These are phyloP conservation scores for Scopus umbretta DNA, from an alignment of 2,113 vertebrate species.

Conservation along the genomic window DNA sequence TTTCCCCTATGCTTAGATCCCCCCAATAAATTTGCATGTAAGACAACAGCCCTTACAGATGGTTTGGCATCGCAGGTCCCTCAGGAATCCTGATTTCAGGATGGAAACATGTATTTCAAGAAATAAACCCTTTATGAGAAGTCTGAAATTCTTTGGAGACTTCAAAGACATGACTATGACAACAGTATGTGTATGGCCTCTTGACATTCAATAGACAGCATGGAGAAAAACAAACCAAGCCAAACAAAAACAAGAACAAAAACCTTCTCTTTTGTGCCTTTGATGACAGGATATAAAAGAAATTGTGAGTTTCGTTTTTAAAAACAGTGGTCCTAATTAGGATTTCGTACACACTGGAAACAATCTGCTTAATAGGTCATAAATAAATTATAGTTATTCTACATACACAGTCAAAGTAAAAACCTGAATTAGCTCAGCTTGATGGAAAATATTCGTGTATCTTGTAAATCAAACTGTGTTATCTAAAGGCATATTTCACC, in stretches of 20 bases:
- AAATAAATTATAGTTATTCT: slow-evolving; percentile 6
- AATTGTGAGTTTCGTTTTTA: not conserved
- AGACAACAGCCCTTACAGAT: not conserved
- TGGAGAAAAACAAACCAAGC: not conserved
- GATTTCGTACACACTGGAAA: not conserved
- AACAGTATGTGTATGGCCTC: not conserved
- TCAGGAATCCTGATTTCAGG: not conserved
- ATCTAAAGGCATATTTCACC: slow-evolving; percentile 6
- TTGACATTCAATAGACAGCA: not conserved
- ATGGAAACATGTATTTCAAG: not conserved
- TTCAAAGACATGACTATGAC: not conserved
- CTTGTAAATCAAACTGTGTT: slow-evolving; percentile 14
- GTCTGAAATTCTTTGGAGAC: not conserved
- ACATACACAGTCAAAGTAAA: not conserved
- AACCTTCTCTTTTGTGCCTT: not conserved
- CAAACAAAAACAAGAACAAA: not conserved
- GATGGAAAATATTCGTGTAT: not conserved
- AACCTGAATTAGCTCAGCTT: slow-evolving; percentile 9
- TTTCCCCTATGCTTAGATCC: not conserved
- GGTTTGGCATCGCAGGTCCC: not conserved
- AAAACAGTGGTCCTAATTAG: slow-evolving; percentile 27
- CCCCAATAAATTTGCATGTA: not conserved
- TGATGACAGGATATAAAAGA: slow-evolving; percentile 1
- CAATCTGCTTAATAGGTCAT: slow-evolving; percentile 2
- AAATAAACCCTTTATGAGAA: not conserved